Conservation (phyloP, 2,888 invertebrate genomes). For the Nomada fucata region DNA sequence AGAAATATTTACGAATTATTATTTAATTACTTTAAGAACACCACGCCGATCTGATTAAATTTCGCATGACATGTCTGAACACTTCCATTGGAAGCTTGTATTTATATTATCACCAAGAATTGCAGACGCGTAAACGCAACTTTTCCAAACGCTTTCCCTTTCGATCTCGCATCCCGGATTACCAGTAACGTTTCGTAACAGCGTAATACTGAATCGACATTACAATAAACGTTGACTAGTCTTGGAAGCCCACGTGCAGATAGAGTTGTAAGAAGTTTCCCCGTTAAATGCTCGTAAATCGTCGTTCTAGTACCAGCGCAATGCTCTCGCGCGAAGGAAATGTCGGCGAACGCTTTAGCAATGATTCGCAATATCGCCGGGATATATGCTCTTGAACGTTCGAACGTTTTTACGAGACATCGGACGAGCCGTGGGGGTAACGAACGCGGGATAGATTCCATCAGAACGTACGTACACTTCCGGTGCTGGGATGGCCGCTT, state of each 20-base stretch:
- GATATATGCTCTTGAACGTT: slow-evolving; percentile 9
- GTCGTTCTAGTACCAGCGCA: neutral
- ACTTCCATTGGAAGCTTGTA: no score
- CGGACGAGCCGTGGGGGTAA: neutral
- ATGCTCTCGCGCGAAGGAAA: neutral
- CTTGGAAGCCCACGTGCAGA: neutral
- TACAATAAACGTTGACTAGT: neutral
- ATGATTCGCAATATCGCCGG: slow-evolving; percentile 11
- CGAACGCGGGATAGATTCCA: slow-evolving; percentile 24
- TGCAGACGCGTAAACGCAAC: no score
- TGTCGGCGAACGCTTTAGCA: slow-evolving; percentile 1
- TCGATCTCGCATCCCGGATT: neutral
- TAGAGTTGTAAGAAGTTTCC: neutral
- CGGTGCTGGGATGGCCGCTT: slow-evolving; percentile 23
- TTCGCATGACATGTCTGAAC: no score
- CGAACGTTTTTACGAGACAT: slow-evolving; percentile 3
- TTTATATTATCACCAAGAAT: no score
- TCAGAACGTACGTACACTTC: slow-evolving; percentile 10
- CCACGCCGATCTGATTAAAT: no score
- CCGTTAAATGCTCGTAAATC: neutral
- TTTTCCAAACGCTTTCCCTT: neutral
- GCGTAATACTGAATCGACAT: neutral
- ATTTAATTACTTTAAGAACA: no score
- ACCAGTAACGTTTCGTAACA: neutral
- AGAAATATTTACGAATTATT: no score